Evolutionary conservation across 2,113 vertebrate genomes (phyloP).

Genomic region (Balaenoptera acutorostrata): DNA sequence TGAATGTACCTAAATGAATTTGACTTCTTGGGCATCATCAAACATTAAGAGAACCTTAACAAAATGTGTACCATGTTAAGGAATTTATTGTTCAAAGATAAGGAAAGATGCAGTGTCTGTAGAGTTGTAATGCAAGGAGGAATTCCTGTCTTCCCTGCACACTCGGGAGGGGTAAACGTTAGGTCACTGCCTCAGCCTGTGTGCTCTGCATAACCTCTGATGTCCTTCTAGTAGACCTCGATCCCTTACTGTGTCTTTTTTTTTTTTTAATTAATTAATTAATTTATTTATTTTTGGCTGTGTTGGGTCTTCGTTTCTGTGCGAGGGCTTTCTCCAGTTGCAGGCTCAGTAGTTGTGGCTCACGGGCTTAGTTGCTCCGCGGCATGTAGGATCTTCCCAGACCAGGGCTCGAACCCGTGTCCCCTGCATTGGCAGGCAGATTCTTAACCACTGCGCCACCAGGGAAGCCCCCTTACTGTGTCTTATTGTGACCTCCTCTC

Average conservation of each 20-base stretch:
- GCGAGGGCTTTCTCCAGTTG: no score
- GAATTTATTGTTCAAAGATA: background rate
- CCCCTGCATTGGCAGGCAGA: no score
- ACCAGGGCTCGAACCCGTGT: no score
- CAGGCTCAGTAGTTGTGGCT: no score
- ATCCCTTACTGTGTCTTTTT: background rate
- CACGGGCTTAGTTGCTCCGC: no score
- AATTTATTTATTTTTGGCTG: no score
- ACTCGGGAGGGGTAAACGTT: background rate
- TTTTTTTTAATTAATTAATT: no score
- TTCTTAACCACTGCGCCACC: no score
- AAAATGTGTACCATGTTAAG: background rate
- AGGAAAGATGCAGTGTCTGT: background rate
- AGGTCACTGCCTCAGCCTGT: background rate
- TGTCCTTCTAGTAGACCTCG: background rate
- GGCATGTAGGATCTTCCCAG: no score
- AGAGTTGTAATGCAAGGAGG: no score
- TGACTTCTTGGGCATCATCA: background rate
- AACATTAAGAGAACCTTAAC: background rate
- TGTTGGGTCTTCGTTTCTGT: no score
- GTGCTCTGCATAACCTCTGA: background rate
- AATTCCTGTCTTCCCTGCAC: background rate
- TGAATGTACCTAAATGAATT: background rate
- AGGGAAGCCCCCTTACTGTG: background rate
- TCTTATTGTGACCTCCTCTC: background rate